Conservation (phyloP, 2,888 invertebrate species). For the Eilema caniola region DNA sequence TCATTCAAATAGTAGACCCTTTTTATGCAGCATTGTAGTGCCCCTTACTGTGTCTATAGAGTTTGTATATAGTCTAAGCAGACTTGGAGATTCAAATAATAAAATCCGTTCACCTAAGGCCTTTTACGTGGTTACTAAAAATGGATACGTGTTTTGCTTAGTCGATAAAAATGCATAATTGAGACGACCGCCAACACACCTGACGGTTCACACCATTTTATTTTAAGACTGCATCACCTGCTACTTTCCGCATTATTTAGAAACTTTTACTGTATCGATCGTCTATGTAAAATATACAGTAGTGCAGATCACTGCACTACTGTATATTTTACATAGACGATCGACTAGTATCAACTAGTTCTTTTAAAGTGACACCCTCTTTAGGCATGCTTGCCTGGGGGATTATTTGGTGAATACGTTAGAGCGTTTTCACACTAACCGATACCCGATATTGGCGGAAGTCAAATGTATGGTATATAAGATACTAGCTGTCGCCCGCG, state of each 20-base stretch:
- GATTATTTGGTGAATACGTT: no score
- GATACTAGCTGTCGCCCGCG: no score
- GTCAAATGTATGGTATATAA: no score
- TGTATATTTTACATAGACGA: background rate
- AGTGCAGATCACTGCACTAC: no score
- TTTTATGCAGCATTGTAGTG: no score
- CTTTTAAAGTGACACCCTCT: no score
- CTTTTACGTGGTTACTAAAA: background rate
- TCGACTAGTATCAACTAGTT: no score
- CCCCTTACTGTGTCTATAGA: no score
- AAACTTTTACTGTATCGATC: background rate
- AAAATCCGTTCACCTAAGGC: background rate
- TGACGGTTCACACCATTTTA: slow-evolving; percentile 36
- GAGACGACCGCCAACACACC: slow-evolving; percentile 23
- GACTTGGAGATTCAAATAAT: slow-evolving; percentile 4
- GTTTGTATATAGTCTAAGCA: background rate
- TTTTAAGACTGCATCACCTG: slow-evolving; percentile 22
- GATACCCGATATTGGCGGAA: no score
- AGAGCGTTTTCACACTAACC: no score
- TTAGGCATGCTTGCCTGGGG: no score
- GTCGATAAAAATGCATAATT: slow-evolving; percentile 19
- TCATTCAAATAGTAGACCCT: no score
- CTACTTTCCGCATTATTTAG: background rate
- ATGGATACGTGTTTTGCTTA: background rate
- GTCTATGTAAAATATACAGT: background rate